Conservation (phyloP, 2,113 vertebrate species). For the Platanista minor region DNA sequence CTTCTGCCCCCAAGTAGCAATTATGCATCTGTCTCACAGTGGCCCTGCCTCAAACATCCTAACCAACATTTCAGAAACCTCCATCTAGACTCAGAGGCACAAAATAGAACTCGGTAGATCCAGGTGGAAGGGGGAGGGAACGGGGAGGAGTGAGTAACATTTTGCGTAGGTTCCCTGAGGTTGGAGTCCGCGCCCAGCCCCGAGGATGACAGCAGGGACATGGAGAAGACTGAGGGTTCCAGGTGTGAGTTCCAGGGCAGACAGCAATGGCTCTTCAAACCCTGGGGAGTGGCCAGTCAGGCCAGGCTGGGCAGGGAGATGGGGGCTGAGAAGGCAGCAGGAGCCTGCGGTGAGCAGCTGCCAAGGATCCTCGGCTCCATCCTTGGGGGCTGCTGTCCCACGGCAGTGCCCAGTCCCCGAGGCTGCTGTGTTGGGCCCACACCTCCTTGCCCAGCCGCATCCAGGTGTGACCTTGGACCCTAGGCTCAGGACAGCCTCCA, state of each 20-base stretch:
- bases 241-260: background rate
- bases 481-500: background rate
- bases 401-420: accelerated
- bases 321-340: background rate
- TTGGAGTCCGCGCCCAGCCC: background rate
- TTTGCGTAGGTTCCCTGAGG: background rate
- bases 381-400: background rate
- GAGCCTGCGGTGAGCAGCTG: background rate
- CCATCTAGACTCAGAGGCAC: conserved; percentile 23
- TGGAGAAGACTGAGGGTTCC: background rate
- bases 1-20: conserved; percentile 46
- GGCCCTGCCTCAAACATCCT: conserved; percentile 27
- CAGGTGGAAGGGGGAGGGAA: background rate
- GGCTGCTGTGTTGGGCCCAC: background rate
- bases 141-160: background rate
- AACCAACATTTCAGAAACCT: conserved; percentile 41
- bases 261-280: background rate
- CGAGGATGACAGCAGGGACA: background rate
- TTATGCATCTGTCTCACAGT: conserved; percentile 35
- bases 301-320: background rate
- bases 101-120: conserved; percentile 48
- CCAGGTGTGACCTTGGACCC: background rate
- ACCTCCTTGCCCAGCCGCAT: background rate
- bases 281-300: background rate
- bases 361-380: accelerated